Percentiles rank a stretch among this genome's conserved stretches.
phyloP scores from a whole-genome alignment of 2,113 vertebrate species.

The Carlito syrichta region DNA sequence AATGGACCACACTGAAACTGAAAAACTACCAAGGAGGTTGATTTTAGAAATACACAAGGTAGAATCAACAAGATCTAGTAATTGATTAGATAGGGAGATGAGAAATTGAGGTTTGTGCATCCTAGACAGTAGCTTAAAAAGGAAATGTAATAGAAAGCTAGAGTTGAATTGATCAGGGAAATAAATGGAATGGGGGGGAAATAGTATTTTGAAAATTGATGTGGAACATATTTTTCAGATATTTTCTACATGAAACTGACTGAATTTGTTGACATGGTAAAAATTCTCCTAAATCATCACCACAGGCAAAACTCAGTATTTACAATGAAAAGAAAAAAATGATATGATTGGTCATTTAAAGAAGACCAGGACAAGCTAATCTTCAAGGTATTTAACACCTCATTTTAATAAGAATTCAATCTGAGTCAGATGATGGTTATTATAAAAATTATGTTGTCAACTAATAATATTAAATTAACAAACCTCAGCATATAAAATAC shows the following conservation, averaged over 20 bases:
- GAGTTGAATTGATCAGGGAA: not conserved
- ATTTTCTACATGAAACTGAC: not conserved
- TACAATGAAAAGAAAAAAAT: not conserved
- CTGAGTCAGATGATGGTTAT: not conserved
- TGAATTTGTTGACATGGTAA: not conserved
- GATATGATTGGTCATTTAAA: not conserved
- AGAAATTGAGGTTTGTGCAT: not conserved
- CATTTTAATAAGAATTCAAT: not conserved
- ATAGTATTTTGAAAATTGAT: not conserved
- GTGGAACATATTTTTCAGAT: not conserved
- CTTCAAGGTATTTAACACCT: not conserved
- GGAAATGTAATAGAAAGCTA: not conserved
- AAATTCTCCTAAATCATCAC: not conserved
- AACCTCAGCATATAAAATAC: not conserved
- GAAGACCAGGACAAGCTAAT: not conserved
- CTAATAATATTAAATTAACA: conserved; percentile 13
- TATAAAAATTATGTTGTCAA: conserved; percentile 40
- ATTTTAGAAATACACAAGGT: not conserved
- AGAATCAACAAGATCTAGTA: not conserved
- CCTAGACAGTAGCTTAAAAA: not conserved
- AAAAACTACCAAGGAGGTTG: not conserved
- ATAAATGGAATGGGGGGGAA: not conserved
- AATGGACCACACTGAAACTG: not conserved
- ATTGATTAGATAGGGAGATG: not conserved
- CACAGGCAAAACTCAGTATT: not conserved